Base-by-base conservation (phyloP, 2,797 vertebrate species). In the Lophotriccus pileatus region DNA sequence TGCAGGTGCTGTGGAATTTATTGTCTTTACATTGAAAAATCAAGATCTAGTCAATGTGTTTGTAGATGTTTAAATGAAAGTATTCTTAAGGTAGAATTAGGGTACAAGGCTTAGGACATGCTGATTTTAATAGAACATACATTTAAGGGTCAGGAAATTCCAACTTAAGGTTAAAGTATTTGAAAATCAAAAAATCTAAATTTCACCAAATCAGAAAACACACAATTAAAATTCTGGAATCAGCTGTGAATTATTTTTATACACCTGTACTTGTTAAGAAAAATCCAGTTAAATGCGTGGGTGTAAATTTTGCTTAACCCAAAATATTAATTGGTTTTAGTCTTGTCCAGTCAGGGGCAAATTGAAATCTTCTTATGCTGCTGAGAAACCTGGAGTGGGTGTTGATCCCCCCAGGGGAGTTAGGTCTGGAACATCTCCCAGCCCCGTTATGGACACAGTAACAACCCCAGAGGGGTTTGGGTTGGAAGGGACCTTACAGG, bases 1-100 rank as follows among this genome's bases (percentile, higher is more conserved):
- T 92, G 68, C 76, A 91, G 91, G 95, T 95, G 82, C 87, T 93
- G 74, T 92, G 88, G 90, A 95, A 96, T 95, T 92, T 96, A 91
- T 74, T 94, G 74, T 73, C 83, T 75, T 76, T 59, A 64, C n/a
- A 60, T 68, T 92, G 81, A 84, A 88, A 84, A 94, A 76, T 79
- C 74, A 86, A 88, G 73, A 89, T 78, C 44, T 70, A 85, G 70
- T 92, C 74, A 93, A 59, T 80, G 77, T 68, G 68, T 60, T 87
- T 84, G 58, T 75, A 87, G 58, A 83, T 83, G 36, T 41, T 78
- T 36, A 72, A 85, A 87, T 50, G 24, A 68, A 89, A 85, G 39
- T 75, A 44, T 73, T 82, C 72, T 93, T 82, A 90, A 94, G 87
- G 77, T 93, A 89, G 84, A 84, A 76, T 85, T 93, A 83, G 88